Evolutionary conservation across 2,888 invertebrate genomes (phyloP).

Genomic region (Orthonychiurus folsomi): DNA sequence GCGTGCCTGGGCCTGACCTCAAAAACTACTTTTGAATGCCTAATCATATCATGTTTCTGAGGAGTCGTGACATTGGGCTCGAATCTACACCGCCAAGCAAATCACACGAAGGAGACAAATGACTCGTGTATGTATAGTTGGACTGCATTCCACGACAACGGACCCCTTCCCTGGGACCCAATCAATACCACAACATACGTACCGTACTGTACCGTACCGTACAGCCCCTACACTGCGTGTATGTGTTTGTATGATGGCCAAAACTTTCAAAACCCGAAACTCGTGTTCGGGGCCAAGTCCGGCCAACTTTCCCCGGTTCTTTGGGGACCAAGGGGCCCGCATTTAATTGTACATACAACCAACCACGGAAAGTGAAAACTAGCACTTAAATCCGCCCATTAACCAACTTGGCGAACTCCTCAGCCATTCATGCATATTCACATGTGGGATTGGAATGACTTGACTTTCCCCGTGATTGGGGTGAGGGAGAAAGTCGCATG

Average conservation of each 20-base stretch:
- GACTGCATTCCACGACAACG: neutral
- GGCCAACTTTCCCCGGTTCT: too few relatives aligned
- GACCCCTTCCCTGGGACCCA: neutral
- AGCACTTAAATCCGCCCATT: neutral
- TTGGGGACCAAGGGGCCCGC: too few relatives aligned
- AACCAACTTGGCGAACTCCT: too few relatives aligned
- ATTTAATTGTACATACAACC: neutral
- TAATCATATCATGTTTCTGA: conserved; percentile 31
- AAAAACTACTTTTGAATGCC: conserved; percentile 33
- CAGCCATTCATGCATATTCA: too few relatives aligned
- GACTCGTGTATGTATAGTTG: conserved; percentile 20
- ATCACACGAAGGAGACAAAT: conserved; percentile 39
- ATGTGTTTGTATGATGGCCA: neutral
- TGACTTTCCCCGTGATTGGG: too few relatives aligned
- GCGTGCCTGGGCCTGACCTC: conserved; percentile 27
- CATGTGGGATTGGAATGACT: too few relatives aligned
- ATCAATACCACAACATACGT: neutral
- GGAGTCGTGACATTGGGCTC: conserved; percentile 26
- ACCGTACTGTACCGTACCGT: neutral
- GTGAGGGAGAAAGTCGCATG: too few relatives aligned
- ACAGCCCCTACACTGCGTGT: neutral
- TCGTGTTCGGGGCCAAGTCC: neutral
- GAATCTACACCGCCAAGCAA: conserved; percentile 26
- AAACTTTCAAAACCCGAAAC: neutral
- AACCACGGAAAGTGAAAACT: neutral